Conservation (phyloP, 2,888 invertebrate species). For the Ochropleura plecta region DNA sequence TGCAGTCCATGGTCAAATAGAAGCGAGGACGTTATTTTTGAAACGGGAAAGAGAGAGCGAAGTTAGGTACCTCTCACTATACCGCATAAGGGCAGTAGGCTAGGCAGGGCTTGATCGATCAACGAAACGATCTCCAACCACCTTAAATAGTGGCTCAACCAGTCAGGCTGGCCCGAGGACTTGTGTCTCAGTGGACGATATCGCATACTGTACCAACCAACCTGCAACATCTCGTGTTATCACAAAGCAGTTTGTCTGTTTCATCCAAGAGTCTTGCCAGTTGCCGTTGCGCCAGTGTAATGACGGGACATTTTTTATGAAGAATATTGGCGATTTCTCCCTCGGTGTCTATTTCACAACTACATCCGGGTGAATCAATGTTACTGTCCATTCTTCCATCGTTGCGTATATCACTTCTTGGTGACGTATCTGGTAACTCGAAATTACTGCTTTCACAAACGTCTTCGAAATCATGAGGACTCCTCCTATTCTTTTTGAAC, state of each 20-base stretch:
- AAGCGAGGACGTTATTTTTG: neutral
- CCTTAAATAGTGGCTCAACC: neutral
- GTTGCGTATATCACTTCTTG: constrained; percentile 69
- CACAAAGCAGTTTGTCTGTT: constrained; percentile 80
- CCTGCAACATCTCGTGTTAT: constrained; percentile 82
- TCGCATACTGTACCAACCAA: constrained; percentile 71
- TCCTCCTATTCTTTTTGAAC: constrained; percentile 77
- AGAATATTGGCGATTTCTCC: constrained; percentile 82
- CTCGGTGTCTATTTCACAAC: constrained; percentile 80
- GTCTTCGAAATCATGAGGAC: constrained; percentile 65
- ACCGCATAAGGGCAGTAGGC: neutral
- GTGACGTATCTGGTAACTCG: constrained; percentile 70
- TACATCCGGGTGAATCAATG: constrained; percentile 69
- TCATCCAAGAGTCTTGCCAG: constrained; percentile 82
- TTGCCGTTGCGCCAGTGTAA: constrained; percentile 84
- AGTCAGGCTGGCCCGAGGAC: neutral
- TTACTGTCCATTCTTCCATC: constrained; percentile 64
- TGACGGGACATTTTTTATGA: constrained; percentile 86
- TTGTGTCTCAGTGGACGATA: neutral
- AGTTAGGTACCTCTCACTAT: neutral
- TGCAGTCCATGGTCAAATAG: neutral
- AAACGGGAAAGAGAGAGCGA: neutral
- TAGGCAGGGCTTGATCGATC: no score
- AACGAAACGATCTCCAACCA: neutral
- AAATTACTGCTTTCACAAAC: constrained; percentile 72